Conservation (phyloP, 2,888 invertebrate genomes). For the Schizaphis graminum region DNA sequence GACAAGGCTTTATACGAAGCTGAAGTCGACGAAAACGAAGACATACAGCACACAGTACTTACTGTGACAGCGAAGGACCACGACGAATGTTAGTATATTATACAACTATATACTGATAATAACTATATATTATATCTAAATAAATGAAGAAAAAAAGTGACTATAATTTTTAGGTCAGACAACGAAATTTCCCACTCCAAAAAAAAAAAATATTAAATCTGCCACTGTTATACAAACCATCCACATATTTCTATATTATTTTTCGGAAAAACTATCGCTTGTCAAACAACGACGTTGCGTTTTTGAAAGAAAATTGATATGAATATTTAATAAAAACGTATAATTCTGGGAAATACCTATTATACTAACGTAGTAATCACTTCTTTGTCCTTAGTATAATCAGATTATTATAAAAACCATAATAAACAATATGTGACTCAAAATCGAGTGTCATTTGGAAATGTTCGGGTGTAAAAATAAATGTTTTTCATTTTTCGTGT, state of each 20-base stretch:
- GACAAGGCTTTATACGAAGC: conserved; percentile 97
- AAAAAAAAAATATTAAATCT: no score
- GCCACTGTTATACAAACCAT: not conserved
- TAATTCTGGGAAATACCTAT: not conserved
- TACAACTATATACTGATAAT: not conserved
- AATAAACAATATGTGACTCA: no score
- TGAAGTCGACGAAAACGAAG: conserved; percentile 97
- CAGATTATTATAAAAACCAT: no score
- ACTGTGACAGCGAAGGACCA: conserved; percentile 99
- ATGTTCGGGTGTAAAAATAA: not conserved
- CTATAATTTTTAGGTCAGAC: not conserved
- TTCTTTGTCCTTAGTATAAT: no score
- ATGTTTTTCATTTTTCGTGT: conserved; percentile 64
- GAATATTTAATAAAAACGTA: not conserved
- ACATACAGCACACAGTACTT: conserved; percentile 95
- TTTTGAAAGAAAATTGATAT: not conserved
- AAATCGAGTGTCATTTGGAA: not conserved
- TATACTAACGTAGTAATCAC: not conserved
- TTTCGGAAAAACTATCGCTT: not conserved
- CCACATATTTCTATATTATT: not conserved
- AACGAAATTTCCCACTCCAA: no score
- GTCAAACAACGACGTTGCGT: not conserved
- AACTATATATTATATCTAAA: not conserved
- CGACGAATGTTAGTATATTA: conserved; percentile 91
- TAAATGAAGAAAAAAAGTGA: not conserved